phyloP scores from a whole-genome alignment of 1,140 invertebrate genomes.

The Drosophila guanche region DNA sequence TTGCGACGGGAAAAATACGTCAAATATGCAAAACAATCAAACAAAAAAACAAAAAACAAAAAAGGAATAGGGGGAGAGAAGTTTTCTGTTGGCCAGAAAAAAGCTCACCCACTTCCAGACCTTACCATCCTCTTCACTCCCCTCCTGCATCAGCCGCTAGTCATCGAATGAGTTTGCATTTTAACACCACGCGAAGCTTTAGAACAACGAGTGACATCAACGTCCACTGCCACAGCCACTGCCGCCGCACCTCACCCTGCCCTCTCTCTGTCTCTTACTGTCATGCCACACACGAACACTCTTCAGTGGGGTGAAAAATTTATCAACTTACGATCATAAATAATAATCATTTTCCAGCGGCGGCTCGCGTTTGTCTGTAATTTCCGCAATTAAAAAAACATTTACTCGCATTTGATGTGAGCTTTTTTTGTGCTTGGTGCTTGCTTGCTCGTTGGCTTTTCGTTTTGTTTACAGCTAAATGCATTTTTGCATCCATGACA shows the following conservation, averaged over 20 bases:
- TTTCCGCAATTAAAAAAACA: conserved; percentile 83
- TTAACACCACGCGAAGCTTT: conserved; percentile 12
- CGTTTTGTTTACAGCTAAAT: conserved; percentile 54
- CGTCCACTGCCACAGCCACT: not conserved
- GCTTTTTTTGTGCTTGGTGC: conserved; percentile 27
- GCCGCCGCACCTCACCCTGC: no score
- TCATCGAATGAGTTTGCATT: conserved; percentile 45
- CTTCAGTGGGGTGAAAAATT: conserved; percentile 62
- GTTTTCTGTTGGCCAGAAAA: conserved; percentile 19
- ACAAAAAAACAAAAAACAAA: not conserved
- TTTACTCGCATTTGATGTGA: conserved; percentile 76
- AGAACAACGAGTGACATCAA: conserved; percentile 45
- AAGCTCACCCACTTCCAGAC: conserved; percentile 16
- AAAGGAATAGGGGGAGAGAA: conserved; percentile 29
- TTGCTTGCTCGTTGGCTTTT: conserved; percentile 48
- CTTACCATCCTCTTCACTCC: not conserved
- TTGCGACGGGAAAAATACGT: conserved; percentile 45
- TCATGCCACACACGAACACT: conserved; percentile 78
- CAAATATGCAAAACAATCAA: conserved; percentile 52
- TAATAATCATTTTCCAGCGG: conserved; percentile 77
- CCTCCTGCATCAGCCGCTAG: not conserved
- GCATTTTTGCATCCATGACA: conserved; percentile 58
- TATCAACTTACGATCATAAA: conserved; percentile 81
- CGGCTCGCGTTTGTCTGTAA: conserved; percentile 74
- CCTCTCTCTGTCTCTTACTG: not conserved